Evolutionary conservation across 2,113 vertebrate genomes (phyloP), one percentile per base, ranked within the genome.

Genomic region (Perccottus glenii): DNA sequence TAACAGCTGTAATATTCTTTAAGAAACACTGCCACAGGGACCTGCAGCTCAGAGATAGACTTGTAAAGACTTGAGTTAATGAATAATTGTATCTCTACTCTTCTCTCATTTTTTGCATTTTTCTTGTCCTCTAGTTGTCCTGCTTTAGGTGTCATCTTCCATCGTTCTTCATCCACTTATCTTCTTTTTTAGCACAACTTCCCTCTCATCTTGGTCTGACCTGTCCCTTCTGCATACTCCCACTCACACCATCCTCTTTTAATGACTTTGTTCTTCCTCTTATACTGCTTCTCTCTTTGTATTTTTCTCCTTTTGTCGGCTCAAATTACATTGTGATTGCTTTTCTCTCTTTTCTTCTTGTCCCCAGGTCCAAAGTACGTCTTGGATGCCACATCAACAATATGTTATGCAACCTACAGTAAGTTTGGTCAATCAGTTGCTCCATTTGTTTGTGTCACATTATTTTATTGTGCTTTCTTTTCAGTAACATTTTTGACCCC

Each of bases 331-430:
- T 12, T 58, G 47, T 43, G 12, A 0, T 61, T 67, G 43, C 19
- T 69, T 63, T 76, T 36, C 46, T 74, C 56, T 68, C 65, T 49
- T 62, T 51, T 60, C 42, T 19, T 49, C 16, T 33, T 50, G 48
- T 52, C 51, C 59, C 70, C 92, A 99, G 98, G 98, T 99, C 92
- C 98, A 99, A 95, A 99, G 96, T 90, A 98, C 98, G 91, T 99
- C 97, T 90, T 99, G 98, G 98, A 99, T 98, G 96, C 98, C 97
- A 94, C 98, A 98, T 93, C 98, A 98, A 90, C 95, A 96, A 90
- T 99, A 99, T 92, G 96, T 98, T 96, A 98, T 99, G 98, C 98
- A 99, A 95, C 98, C 98, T 92, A 96, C 98, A 94, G 98, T 99
- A 97, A 95, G 98, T 88, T 90, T 82, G 77, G 64, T 61, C 82